Evolutionary conservation across 2,888 invertebrate species (phyloP), one percentile per base, ranked within the genome.

Genomic region (Phasia obesa): DNA sequence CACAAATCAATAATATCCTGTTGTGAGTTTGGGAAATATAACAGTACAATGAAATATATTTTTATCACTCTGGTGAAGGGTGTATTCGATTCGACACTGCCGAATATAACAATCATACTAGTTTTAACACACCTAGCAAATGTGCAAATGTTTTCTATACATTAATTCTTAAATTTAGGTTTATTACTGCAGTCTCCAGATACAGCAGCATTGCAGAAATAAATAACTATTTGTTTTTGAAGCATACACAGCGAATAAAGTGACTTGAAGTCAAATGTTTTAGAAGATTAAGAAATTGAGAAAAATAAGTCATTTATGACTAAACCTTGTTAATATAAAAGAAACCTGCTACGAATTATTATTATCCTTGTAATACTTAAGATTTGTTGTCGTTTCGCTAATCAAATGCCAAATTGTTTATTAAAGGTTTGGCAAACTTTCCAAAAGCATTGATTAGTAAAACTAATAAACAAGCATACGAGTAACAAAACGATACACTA

Each of bases 101-200:
- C n/a, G n/a, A n/a, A n/a, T n/a, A n/a, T n/a, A n/a, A n/a, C n/a
- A n/a, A n/a, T n/a, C n/a, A n/a, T n/a, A n/a, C n/a, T n/a, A n/a
- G n/a, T 35, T 35, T 31, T 6, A 31, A 31, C 31, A 31, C 31
- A 31, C 31, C 31, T 9, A 31, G 31, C 6, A 3, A 31, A 31
- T 9, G 7, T 31, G 6, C 6, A 38, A 13, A 27, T 27, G 27
- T n/a, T 42, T 42, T n/a, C 15, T 13, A 1, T 2, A 42, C 11
- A 42, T n/a, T 47, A 38, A 62, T 21, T 19, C 11, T 13, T 21
- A 42, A 76, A 88, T 86, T 84, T 86, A 85, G 88, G 87, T 87
- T 87, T 88, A 88, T 88, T 86, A 84, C 85, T 86, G 84, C 83
- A 84, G 86, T 79, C 76, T 86, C 85, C 84, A 87, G 85, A 79